phyloP scores from a whole-genome alignment of 2,797 vertebrate genomes.

The Fratercula arctica region DNA sequence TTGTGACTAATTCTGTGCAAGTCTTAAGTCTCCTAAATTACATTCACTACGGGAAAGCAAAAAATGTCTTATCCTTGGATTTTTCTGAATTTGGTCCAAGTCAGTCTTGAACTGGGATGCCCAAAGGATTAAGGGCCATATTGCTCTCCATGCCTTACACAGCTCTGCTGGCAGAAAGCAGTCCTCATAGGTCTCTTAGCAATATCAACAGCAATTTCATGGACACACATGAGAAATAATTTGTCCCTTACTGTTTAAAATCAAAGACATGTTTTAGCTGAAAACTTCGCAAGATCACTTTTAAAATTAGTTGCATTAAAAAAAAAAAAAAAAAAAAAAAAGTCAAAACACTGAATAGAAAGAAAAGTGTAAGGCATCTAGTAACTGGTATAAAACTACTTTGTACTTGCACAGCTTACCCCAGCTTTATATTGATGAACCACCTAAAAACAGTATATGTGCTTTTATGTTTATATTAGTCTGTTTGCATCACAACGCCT shows the following conservation, averaged over 20 bases:
- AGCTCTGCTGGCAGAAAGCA: background rate
- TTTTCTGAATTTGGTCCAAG: background rate
- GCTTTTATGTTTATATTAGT: background rate
- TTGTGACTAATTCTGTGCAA: background rate
- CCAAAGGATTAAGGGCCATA: background rate
- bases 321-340: background rate
- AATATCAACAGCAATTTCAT: background rate
- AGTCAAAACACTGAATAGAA: background rate
- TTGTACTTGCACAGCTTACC: background rate
- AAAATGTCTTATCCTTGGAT: background rate
- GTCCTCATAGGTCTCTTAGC: background rate
- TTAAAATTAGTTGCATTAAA: background rate
- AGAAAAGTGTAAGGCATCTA: background rate
- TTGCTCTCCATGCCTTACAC: background rate
- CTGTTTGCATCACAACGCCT: fast-evolving
- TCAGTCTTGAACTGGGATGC: background rate
- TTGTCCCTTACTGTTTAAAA: background rate
- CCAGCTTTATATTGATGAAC: background rate
- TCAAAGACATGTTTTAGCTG: fast-evolving
- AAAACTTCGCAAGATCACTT: background rate
- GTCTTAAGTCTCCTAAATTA: background rate
- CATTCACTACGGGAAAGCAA: background rate
- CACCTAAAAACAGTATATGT: background rate
- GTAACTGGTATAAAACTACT: background rate
- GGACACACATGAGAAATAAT: background rate